Percentiles rank a stretch among this genome's conserved stretches.
Evolutionary conservation across 2,888 invertebrate species (phyloP).

Genomic region (Coremacera marginata): DNA sequence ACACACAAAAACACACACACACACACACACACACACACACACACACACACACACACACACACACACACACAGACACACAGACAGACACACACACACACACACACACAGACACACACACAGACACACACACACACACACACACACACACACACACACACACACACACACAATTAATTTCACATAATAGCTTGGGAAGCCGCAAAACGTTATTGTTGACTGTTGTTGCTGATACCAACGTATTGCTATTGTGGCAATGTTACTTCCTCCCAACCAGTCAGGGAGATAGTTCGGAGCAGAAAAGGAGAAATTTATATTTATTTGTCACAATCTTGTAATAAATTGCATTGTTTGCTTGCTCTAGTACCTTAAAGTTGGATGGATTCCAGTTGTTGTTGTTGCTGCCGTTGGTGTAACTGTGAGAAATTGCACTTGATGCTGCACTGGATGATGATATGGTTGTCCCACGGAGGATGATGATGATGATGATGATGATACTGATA

Average conservation of each 20-base stretch:
- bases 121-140: background rate
- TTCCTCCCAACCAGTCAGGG: background rate
- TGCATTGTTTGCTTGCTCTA: slow-evolving; percentile 6
- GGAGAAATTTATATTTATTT: slow-evolving; percentile 3
- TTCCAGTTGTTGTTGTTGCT: slow-evolving; percentile 19
- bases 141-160: too few species aligned
- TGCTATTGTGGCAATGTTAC: background rate
- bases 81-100: background rate
- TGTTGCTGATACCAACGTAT: background rate
- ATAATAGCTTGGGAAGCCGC: slow-evolving; percentile 19
- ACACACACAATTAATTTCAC: slow-evolving; percentile 10
- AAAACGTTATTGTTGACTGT: slow-evolving; percentile 2
- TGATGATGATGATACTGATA: background rate
- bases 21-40: background rate
- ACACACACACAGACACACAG: background rate
- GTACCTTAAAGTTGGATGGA: slow-evolving; percentile 44
- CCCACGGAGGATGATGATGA: background rate
- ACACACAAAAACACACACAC: background rate
- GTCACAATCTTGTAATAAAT: slow-evolving; percentile 8
- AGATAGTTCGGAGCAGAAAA: too few species aligned
- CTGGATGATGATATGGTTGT: background rate
- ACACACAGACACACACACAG: background rate
- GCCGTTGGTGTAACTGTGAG: slow-evolving; percentile 37
- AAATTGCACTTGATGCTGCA: slow-evolving; percentile 38
- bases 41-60: background rate